A percentile compares a stretch with the other conserved stretches of the same genome.
phyloP scores from a whole-genome alignment of 2,888 invertebrate species.

The Caenorhabditis sulstoni region DNA sequence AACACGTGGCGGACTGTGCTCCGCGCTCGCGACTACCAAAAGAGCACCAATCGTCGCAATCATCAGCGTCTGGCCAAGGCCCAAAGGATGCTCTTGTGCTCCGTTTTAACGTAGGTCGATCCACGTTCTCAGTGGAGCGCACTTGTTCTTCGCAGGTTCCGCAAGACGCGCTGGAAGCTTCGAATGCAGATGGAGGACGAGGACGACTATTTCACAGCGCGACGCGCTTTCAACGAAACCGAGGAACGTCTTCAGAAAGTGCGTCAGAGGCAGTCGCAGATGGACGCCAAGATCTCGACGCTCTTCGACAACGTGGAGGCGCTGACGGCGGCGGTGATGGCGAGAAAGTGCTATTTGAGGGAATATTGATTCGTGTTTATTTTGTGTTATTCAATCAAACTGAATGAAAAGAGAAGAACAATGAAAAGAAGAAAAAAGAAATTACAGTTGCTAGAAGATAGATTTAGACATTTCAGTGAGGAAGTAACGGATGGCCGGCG shows the following conservation, averaged over 20 bases:
- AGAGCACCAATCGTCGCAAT: conserved; percentile 90
- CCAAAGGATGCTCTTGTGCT: conserved; percentile 72
- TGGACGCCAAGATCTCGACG: conserved; percentile 65
- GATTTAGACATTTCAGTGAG: too few species aligned
- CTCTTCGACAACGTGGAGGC: conserved; percentile 69
- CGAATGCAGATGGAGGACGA: conserved; percentile 76
- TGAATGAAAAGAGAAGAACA: too few species aligned
- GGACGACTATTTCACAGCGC: conserved; percentile 75
- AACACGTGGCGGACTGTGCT: conserved; percentile 89
- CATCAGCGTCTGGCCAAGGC: conserved; percentile 70
- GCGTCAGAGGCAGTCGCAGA: conserved; percentile 67
- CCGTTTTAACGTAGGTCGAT: conserved; percentile 66
- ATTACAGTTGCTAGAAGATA: too few species aligned
- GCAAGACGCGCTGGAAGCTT: conserved; percentile 73
- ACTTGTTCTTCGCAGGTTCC: conserved; percentile 66
- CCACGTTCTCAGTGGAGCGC: background rate
- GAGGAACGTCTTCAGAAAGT: conserved; percentile 74
- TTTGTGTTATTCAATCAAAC: background rate
- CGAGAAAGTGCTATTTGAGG: conserved; percentile 41
- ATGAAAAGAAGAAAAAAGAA: too few species aligned
- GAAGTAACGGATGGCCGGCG: too few species aligned
- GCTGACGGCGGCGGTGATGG: conserved; percentile 63
- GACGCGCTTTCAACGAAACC: conserved; percentile 76
- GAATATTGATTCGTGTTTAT: conserved; percentile 7
- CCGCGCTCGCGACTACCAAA: conserved; percentile 58